Base-by-base conservation (phyloP, 1,140 invertebrate genomes). In the Subanguina moxae region DNA sequence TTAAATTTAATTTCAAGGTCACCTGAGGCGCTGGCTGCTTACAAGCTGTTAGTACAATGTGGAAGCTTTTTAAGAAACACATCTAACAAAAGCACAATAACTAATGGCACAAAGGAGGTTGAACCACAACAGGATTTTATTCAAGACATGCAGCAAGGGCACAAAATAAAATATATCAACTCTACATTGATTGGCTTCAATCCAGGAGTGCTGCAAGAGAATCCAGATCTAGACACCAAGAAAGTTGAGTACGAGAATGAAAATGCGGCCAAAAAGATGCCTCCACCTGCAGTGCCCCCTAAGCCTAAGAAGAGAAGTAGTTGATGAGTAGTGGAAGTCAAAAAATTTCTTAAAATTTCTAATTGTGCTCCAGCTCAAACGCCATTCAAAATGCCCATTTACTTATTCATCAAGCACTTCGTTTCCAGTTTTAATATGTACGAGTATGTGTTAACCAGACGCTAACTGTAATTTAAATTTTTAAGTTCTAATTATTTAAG, bases 31-130 rank as follows among this genome's bases (percentile, higher is more conserved):
- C 79, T 82, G 64, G 74, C 73, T 48, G 80, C 80, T 17, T 82
- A 82, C 57, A 82, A 82, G 32, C 62, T 82, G 11, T 59, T 81
- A 1, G 80, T 81, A 13, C 75, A 81, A 59, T 82, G 77, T 64
- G 79, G 79, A 1, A 64, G 71, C 19, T 42, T 28, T 46, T 61
- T 80, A n/a, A 66, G 70, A 62, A 42, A 63, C 19, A 68, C 73
- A 7, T 72, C 72, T 38, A 7, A 62, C 57, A 46, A 43, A 3
- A 25, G 3, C 48, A 21, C 17, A 62, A 21, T 17, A 32, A 23
- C 25, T 32, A 67, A 23, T 62, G 5, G 1, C 17, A 67, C 42
- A 15, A 43, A 45, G 64, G 11, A 46, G 19, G 25, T 5, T 30
- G 17, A 30, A 32, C 43, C 1, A 27, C 23, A 15, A 57, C 17